phyloP scores from a whole-genome alignment of 2,113 vertebrate genomes.

The Nannobrachium achirus region DNA sequence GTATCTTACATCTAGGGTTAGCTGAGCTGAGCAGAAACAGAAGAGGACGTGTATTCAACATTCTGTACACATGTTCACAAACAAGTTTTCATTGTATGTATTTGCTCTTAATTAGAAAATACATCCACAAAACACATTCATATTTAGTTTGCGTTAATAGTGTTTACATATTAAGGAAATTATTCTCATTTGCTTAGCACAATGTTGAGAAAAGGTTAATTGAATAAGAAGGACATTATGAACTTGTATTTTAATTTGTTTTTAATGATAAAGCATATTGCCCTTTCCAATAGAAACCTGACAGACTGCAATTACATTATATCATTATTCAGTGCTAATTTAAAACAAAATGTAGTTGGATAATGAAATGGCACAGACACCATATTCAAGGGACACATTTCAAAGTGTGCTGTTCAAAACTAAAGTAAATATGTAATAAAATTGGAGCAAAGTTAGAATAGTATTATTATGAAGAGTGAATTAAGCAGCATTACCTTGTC shows the following conservation, averaged over 20 bases:
- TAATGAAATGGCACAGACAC: background rate
- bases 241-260: constrained; percentile 6
- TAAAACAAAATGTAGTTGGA: background rate
- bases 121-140: background rate
- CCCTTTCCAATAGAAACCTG: constrained; percentile 39
- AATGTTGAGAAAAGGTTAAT: constrained; percentile 36
- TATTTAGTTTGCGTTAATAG: background rate
- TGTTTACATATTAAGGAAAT: constrained; percentile 18
- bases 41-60: too few relatives aligned
- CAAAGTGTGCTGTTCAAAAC: constrained; percentile 32
- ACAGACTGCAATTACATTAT: constrained; percentile 39
- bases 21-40: too few relatives aligned
- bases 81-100: background rate
- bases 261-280: constrained; percentile 23
- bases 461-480: background rate
- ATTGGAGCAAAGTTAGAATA: constrained; percentile 3
- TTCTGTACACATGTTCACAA: too few relatives aligned
- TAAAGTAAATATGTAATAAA: constrained; percentile 6
- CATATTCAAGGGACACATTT: constrained; percentile 4
- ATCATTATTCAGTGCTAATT: constrained; percentile 21
- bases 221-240: constrained; percentile 24
- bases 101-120: constrained; percentile 2
- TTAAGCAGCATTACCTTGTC: background rate
- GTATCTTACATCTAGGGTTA: too few relatives aligned
- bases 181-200: constrained; percentile 26